These are phyloP conservation scores for Lophius americanus DNA, from an alignment of 2,797 vertebrate species.

Conservation along the genomic window DNA sequence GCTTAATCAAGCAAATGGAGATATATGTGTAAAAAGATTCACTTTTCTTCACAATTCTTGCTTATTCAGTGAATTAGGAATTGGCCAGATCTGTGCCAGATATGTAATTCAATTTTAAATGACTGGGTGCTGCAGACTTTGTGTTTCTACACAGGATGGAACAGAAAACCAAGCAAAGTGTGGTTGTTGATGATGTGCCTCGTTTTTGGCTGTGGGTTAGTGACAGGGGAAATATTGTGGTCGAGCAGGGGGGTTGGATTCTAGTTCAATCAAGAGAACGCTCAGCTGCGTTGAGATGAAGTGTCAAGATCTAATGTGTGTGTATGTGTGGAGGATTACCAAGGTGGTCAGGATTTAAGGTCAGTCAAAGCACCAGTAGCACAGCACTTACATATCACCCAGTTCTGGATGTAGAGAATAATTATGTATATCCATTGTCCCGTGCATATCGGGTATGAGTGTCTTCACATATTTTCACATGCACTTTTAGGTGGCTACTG, in stretches of 20 bases:
- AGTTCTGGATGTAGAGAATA: conserved; percentile 18
- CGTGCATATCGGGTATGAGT: conserved; percentile 10
- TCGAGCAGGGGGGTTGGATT: conserved; percentile 43
- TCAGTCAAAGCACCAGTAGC: conserved; percentile 58
- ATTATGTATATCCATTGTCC: conserved; percentile 7
- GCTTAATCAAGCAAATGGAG: too few species aligned
- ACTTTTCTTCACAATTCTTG: conserved; percentile 38
- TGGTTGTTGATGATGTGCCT: conserved; percentile 61
- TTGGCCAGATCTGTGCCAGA: conserved; percentile 41
- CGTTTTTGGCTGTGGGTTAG: conserved; percentile 64
- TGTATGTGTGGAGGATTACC: conserved; percentile 36
- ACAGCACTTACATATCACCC: neutral
- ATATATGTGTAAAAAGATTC: too few species aligned
- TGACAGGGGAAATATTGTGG: conserved; percentile 64
- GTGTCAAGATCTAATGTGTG: conserved; percentile 38
- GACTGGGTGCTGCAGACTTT: conserved; percentile 50
- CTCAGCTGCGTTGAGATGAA: conserved; percentile 50
- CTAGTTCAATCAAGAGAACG: conserved; percentile 54
- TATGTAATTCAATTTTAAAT: conserved; percentile 58
- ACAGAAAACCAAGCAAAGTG: conserved; percentile 51
- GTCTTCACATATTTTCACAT: conserved; percentile 40
- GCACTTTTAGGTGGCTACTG: conserved; percentile 60
- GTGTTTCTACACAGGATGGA: conserved; percentile 54
- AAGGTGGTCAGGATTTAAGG: conserved; percentile 42
- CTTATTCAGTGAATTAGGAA: conserved; percentile 52